Evolutionary conservation across 1,140 invertebrate genomes (phyloP), one percentile per base, ranked within the genome.

Genomic region (Nasonia giraulti): DNA sequence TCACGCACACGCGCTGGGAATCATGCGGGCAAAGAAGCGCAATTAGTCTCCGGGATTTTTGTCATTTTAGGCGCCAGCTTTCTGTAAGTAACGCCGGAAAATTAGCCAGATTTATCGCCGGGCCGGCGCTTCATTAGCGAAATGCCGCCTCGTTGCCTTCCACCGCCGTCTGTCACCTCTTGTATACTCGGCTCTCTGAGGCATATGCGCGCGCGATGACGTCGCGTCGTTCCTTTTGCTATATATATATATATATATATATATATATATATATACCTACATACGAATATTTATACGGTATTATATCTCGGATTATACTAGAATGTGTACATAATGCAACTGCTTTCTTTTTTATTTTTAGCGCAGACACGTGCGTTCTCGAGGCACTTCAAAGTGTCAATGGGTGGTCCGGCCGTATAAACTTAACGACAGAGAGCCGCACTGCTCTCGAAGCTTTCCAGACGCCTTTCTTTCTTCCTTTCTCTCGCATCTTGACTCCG

Each of bases 51-150:
- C 87, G 87, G 87, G 84, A 90, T 90, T 88, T 91, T 91, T 91
- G 89, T 91, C 89, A 87, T 23, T 88, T 86, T 87, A 90, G 89
- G 89, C 88, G 89, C 88, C 88, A 87, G 84, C 73, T 85, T 87
- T 85, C 87, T 87, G 84, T 37, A 83, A 80, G 86, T 88, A 80
- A 87, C 68, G 75, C 85, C 84, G 87, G 86, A 89, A 90, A 91
- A 90, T 91, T 89, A 88, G 86, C 37, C 31, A 90, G 87, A 91
- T 91, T 90, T 90, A 90, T 91, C 84, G 87, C 87, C 11, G 75
- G 50, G 31, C 4, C 31, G 20, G 14, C 71, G 75, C 79, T 81
- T 82, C 75, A 79, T 79, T 82, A 74, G 62, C 68, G 31, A 14
- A 50, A 2, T 33, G 20, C 12, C 23, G 27, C 75, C 12, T 47